Evolutionary conservation across 2,888 invertebrate genomes (phyloP).

Genomic region (Hydrotaea cyrtoneurina): DNA sequence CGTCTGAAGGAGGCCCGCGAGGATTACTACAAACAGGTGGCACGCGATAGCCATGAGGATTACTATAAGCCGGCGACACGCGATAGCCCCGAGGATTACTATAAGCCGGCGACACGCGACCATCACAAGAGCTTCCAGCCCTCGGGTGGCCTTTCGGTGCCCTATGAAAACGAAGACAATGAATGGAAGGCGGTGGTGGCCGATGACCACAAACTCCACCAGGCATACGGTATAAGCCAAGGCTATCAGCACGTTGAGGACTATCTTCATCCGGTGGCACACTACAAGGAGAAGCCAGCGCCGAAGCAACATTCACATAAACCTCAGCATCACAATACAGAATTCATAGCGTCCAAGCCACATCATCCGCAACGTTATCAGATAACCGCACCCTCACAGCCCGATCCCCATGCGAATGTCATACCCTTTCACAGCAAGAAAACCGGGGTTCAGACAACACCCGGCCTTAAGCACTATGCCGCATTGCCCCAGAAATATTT

Average conservation of each 20-base stretch:
- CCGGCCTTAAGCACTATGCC: conserved; percentile 81
- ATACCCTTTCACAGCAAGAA: conserved; percentile 77
- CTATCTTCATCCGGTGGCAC: conserved; percentile 70
- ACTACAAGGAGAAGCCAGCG: conserved; percentile 67
- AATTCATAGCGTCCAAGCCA: conserved; percentile 57
- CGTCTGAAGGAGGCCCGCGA: conserved; percentile 73
- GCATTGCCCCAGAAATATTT: conserved; percentile 70
- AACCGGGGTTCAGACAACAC: conserved; percentile 78
- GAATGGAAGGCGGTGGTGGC: conserved; percentile 78
- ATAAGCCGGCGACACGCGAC: conserved; percentile 57
- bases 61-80: conserved; percentile 51
- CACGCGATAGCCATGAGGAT: conserved; percentile 21
- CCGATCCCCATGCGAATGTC: conserved; percentile 74
- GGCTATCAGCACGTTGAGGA: conserved; percentile 72
- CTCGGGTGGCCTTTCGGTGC: conserved; percentile 61
- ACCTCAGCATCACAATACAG: conserved; percentile 44
- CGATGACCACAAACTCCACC: conserved; percentile 62
- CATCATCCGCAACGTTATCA: conserved; percentile 47
- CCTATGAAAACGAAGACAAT: conserved; percentile 69
- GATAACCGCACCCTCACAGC: conserved; percentile 66
- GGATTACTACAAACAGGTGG: conserved; percentile 72
- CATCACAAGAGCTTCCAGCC: conserved; percentile 60
- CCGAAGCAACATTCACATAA: conserved; percentile 62
- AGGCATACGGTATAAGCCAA: conserved; percentile 47
- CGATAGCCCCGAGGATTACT: conserved; percentile 77